Percentiles rank a stretch among this genome's conserved stretches.
Conservation (phyloP, 2,888 invertebrate genomes). For the Harpalus rubripes region DNA sequence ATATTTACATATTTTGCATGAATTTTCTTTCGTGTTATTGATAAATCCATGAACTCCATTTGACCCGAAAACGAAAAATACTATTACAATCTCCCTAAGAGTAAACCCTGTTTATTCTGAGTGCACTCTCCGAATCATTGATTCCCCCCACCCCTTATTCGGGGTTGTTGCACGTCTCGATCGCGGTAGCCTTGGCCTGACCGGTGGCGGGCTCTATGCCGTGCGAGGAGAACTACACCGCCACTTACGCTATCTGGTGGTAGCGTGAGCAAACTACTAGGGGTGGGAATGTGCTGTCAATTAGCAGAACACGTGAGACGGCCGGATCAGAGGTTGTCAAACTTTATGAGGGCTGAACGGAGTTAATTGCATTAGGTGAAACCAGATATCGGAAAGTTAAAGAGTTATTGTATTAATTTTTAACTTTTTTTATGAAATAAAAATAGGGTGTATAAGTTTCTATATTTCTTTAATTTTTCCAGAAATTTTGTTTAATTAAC, state of each 20-base stretch:
- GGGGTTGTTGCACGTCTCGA: constrained; percentile 34
- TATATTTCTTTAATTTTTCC: too few relatives aligned
- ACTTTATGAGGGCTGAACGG: not conserved
- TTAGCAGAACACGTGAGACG: constrained; percentile 23
- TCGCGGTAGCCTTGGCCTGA: constrained; percentile 22
- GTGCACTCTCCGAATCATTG: constrained; percentile 24
- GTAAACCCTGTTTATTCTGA: not conserved
- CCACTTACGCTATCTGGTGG: constrained; percentile 25
- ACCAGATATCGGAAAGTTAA: not conserved
- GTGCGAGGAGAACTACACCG: constrained; percentile 23
- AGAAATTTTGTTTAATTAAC: too few relatives aligned
- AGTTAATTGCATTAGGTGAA: not conserved
- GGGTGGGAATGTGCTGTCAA: constrained; percentile 35
- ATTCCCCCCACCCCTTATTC: constrained; percentile 5
- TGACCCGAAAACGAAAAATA: not conserved
- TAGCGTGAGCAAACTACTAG: not conserved
- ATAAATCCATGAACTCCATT: too few relatives aligned
- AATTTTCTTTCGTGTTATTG: too few relatives aligned
- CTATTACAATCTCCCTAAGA: too few relatives aligned
- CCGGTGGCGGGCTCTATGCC: constrained; percentile 42
- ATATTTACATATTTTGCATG: too few relatives aligned
- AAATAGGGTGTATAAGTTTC: too few relatives aligned
- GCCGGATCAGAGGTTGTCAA: not conserved
- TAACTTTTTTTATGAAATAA: too few relatives aligned
- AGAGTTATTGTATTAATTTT: too few relatives aligned